Base-by-base conservation (phyloP, 2,888 invertebrate species). In the Parapristionchus giblindavisi region DNA sequence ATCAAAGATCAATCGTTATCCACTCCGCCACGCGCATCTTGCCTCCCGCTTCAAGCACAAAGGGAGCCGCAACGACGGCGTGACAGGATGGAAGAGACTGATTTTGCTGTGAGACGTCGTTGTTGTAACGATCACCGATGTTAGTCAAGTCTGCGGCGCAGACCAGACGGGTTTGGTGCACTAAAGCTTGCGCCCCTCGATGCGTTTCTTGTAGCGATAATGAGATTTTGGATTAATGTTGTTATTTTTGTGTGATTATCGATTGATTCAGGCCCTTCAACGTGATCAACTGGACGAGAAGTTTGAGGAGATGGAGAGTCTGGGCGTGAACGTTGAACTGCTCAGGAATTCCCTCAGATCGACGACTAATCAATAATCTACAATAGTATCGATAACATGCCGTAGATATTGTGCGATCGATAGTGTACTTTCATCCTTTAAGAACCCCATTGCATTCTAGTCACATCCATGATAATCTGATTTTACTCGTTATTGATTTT, bases 271-370 rank as follows among this genome's bases (percentile, higher is more conserved):
- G 82, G 78, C 77, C 34, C 75, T 85, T 2, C 73, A 85, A 21
- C 76, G 85, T 3, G 84, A 85, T 70, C 82, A 80, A 71, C 70
- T 85, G 6, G 84, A 83, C 61, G 84, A 84, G 73, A 84, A 85
- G 58, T 32, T 83, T 71, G 84, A 84, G 76, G 85, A 85, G 75
- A 73, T 85, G 43, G 83, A 84, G 52, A 79, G 77, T 4, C 76
- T 81, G 75, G 84, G 85, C 36, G 17, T 70, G 70, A 27, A 38
- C 32, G 2, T 24, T n/a, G 66, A 48, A 14, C 51, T 36, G 21
- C 2, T 66, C 1, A n/a, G n/a, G n/a, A n/a, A n/a, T n/a, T n/a
- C n/a, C n/a, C n/a, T n/a, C n/a, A n/a, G n/a, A n/a, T n/a, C n/a
- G n/a, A n/a, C n/a, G n/a, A n/a, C n/a, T n/a, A n/a, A n/a, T n/a